These are phyloP conservation scores for Coluber constrictor DNA, from an alignment of 2,797 vertebrate genomes.

Conservation along the genomic window DNA sequence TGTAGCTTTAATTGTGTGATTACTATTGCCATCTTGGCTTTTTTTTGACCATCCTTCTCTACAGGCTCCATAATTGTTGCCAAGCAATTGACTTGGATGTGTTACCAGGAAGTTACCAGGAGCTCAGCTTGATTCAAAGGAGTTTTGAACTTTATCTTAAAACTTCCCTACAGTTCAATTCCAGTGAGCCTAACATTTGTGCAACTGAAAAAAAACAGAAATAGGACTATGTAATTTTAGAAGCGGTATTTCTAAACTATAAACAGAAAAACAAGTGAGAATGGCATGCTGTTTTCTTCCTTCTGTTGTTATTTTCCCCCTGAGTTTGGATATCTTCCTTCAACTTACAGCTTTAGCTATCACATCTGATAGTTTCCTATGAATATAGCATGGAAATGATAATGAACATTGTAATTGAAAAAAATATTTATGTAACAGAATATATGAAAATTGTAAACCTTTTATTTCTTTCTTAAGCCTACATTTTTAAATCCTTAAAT, in stretches of 20 bases:
- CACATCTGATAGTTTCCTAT: neutral
- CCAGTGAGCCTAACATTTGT: neutral
- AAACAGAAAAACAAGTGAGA: neutral
- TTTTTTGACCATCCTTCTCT: neutral
- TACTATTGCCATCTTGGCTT: neutral
- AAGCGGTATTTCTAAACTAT: neutral
- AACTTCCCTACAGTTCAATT: neutral
- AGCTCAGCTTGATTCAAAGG: neutral
- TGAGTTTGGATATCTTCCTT: neutral
- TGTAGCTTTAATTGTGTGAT: neutral
- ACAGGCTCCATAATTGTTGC: neutral
- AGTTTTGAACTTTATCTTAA: neutral
- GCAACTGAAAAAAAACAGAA: neutral
- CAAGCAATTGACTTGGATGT: neutral
- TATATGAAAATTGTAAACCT: neutral
- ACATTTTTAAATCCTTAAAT: neutral
- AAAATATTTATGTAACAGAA: neutral
- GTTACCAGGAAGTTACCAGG: neutral
- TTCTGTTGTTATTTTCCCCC: neutral
- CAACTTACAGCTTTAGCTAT: neutral
- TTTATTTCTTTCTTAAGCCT: neutral
- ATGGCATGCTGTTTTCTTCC: neutral
- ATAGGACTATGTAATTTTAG: neutral
- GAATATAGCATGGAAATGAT: neutral
- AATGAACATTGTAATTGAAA: neutral